phyloP scores from a whole-genome alignment of 2,113 vertebrate species.

The Rostratula benghalensis region DNA sequence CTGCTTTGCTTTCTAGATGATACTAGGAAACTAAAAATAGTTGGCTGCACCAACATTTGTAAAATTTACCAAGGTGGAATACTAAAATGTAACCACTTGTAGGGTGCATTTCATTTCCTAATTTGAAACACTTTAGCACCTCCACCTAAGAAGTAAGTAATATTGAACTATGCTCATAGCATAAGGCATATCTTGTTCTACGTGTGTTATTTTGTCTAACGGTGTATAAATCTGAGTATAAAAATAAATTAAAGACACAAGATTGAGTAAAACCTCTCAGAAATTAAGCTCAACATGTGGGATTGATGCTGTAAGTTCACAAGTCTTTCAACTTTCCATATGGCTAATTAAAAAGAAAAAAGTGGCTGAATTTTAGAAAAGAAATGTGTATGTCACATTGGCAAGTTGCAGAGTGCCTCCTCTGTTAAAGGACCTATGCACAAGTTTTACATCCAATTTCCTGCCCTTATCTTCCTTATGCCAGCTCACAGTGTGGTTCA shows the following conservation, averaged over 20 bases:
- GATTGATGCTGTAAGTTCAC: conserved; percentile 71
- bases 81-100: conserved; percentile 6
- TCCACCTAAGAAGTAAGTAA: neutral
- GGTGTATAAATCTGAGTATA: conserved; percentile 35
- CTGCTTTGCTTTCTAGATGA: conserved; percentile 5
- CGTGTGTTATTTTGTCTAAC: neutral
- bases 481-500: conserved; percentile 78
- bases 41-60: conserved; percentile 15
- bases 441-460: conserved; percentile 78
- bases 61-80: conserved; percentile 36
- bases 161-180: neutral
- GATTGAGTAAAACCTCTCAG: conserved; percentile 27
- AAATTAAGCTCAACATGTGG: conserved; percentile 73
- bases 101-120: conserved; percentile 26
- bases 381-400: conserved; percentile 67
- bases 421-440: conserved; percentile 67
- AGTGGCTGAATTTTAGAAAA: conserved; percentile 73
- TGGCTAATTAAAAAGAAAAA: conserved; percentile 78
- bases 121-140: conserved; percentile 29
- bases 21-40: conserved; percentile 20
- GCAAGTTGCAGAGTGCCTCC: conserved; percentile 70
- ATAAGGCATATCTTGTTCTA: neutral
- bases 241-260: conserved; percentile 64
- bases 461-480: conserved; percentile 77
- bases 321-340: conserved; percentile 76